Evolutionary conservation across 53 echinoderm and acorn worm species (phyloP).

Genomic region (Holothuria leucospilota): DNA sequence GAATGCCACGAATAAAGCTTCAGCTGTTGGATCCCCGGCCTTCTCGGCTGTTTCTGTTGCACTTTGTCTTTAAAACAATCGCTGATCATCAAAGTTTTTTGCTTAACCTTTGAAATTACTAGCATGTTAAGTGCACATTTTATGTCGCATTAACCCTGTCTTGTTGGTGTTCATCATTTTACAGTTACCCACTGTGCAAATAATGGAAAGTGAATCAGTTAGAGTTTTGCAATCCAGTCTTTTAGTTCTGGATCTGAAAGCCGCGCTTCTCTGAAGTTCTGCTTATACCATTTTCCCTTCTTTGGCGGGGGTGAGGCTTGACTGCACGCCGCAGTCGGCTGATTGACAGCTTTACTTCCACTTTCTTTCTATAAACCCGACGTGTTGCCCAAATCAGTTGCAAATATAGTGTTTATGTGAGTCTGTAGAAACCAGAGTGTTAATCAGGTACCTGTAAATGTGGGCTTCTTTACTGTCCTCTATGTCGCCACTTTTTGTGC

Average conservation of each 20-base stretch:
- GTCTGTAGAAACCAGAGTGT: no score
- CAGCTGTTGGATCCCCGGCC: slow-evolving; percentile 34
- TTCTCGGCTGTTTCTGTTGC: slow-evolving; percentile 9
- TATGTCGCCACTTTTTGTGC: no score
- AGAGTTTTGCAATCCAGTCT: slow-evolving; percentile 42
- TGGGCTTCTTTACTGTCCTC: no score
- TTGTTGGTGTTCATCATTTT: slow-evolving; percentile 29
- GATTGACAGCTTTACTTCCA: background rate
- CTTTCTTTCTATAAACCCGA: slow-evolving; percentile 8
- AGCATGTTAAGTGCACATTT: slow-evolving; percentile 24
- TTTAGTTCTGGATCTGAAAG: slow-evolving; percentile 45
- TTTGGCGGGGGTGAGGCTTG: slow-evolving; percentile 23
- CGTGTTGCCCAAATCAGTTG: no score
- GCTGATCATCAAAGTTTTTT: slow-evolving; percentile 21
- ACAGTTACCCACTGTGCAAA: slow-evolving; percentile 41
- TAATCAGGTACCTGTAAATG: no score
- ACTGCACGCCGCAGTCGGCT: slow-evolving; percentile 24
- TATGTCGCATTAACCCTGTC: slow-evolving; percentile 16
- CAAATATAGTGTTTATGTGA: no score
- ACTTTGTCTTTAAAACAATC: slow-evolving; percentile 12
- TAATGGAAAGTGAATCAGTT: slow-evolving; percentile 17
- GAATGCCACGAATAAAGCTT: slow-evolving; percentile 37
- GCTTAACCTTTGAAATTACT: slow-evolving; percentile 29
- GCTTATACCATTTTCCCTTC: slow-evolving; percentile 46
- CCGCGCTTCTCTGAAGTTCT: slow-evolving; percentile 41